Evolutionary conservation across 2,888 invertebrate species (phyloP).

Genomic region (Eupithecia abbreviata): DNA sequence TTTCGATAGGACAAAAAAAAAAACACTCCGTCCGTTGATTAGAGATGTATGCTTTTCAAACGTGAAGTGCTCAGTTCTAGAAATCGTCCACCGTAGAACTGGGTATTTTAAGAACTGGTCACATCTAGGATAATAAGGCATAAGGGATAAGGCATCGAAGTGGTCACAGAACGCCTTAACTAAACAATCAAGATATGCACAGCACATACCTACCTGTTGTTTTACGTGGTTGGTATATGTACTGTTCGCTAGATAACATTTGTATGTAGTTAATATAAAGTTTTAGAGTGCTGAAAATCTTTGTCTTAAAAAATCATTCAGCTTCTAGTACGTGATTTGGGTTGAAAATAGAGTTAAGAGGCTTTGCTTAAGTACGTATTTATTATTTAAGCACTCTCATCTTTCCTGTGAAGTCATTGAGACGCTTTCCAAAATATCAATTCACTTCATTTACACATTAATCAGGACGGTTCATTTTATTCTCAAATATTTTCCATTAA

Average conservation of each 20-base stretch:
- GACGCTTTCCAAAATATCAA: slow-evolving; percentile 70
- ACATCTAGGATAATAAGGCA: no score
- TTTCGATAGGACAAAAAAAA: background rate
- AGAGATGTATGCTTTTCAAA: no score
- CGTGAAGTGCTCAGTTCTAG: background rate
- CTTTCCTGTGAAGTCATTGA: slow-evolving; percentile 56
- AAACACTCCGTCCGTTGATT: background rate
- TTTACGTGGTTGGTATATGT: no score
- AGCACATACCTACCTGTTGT: no score
- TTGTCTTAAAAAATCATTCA: background rate
- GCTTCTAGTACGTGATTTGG: background rate
- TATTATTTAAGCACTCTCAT: slow-evolving; percentile 55
- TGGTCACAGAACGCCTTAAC: background rate
- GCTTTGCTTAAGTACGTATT: slow-evolving; percentile 36
- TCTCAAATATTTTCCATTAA: slow-evolving; percentile 70
- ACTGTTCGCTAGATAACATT: background rate
- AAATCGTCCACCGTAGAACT: background rate
- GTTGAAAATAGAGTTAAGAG: slow-evolving; percentile 34
- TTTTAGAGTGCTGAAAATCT: background rate
- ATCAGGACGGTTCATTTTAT: slow-evolving; percentile 69
- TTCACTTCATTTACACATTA: slow-evolving; percentile 75
- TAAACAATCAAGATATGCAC: background rate
- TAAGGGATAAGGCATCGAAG: background rate
- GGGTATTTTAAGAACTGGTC: background rate
- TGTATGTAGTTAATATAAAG: background rate